Percentiles rank a stretch among this genome's conserved stretches.
phyloP scores from a whole-genome alignment of 2,113 vertebrate species.

The Neolamprologus modestus region DNA sequence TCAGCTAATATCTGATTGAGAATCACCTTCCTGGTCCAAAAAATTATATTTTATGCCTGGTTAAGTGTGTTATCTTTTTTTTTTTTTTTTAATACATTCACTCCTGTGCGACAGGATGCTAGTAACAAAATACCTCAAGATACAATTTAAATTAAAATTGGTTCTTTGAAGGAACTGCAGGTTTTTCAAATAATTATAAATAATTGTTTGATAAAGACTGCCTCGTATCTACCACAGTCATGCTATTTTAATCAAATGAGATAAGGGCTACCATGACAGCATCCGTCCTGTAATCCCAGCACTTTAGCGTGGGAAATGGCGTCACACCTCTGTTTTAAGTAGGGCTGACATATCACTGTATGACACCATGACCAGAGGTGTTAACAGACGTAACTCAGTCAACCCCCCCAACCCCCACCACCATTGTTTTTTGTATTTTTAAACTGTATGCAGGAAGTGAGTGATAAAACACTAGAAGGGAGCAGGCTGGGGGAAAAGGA shows the following conservation, averaged over 20 bases:
- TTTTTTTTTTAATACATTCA: neutral
- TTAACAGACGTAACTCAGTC: neutral
- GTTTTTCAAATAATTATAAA: neutral
- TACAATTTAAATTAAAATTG: neutral
- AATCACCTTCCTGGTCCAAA: neutral
- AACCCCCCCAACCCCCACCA: neutral
- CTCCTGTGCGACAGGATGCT: neutral
- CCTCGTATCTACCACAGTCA: neutral
- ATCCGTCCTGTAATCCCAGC: neutral
- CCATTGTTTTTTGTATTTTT: neutral
- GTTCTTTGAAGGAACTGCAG: neutral
- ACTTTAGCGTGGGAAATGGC: neutral
- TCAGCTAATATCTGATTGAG: neutral
- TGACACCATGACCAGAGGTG: neutral
- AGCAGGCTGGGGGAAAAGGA: neutral
- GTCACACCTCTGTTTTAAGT: constrained; percentile 22
- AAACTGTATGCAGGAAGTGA: neutral
- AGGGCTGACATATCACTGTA: constrained; percentile 9
- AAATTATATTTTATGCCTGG: neutral
- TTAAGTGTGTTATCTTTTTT: neutral
- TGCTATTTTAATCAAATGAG: constrained; percentile 6
- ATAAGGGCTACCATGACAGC: neutral
- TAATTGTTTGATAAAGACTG: neutral
- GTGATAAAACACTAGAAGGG: neutral
- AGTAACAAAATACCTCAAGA: neutral